Percentiles rank a stretch among this genome's conserved stretches.
Conservation (phyloP, 2,113 vertebrate genomes). For the Pomatostomus ruficeps region DNA sequence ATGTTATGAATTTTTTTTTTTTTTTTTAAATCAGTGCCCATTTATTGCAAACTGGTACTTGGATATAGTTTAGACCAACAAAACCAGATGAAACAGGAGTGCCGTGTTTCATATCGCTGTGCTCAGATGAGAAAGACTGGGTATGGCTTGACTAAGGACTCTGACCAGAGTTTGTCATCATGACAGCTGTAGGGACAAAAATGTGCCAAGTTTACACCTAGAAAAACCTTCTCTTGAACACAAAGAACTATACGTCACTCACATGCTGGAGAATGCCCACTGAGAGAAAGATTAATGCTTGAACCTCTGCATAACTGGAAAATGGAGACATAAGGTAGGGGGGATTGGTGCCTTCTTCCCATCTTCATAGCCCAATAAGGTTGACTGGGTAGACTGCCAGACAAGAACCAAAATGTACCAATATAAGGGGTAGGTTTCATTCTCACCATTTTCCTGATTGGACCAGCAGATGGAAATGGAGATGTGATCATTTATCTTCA, state of each 20-base stretch:
- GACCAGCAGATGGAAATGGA: constrained; percentile 57
- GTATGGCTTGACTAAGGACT: not conserved
- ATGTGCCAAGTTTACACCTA: not conserved
- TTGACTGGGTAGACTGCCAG: not conserved
- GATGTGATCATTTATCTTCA: constrained; percentile 58
- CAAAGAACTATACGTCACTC: not conserved
- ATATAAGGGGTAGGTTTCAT: constrained; percentile 15
- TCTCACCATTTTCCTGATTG: constrained; percentile 46
- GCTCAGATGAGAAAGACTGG: not conserved
- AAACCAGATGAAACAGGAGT: not conserved
- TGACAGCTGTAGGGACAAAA: not conserved
- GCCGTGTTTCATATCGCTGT: not conserved
- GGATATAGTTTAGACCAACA: not conserved
- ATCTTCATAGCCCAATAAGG: not conserved
- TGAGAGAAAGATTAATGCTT: not conserved
- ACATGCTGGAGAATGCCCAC: not conserved
- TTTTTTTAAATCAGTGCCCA: fast-evolving
- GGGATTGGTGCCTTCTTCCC: not conserved
- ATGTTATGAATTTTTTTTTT: not conserved
- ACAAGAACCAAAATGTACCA: not conserved
- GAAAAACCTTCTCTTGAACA: not conserved
- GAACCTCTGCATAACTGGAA: not conserved
- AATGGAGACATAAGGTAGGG: not conserved
- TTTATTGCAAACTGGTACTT: not conserved
- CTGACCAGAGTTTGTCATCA: not conserved